These are phyloP conservation scores for Myodes glareolus DNA, from an alignment of 2,113 vertebrate genomes.

Conservation along the genomic window DNA sequence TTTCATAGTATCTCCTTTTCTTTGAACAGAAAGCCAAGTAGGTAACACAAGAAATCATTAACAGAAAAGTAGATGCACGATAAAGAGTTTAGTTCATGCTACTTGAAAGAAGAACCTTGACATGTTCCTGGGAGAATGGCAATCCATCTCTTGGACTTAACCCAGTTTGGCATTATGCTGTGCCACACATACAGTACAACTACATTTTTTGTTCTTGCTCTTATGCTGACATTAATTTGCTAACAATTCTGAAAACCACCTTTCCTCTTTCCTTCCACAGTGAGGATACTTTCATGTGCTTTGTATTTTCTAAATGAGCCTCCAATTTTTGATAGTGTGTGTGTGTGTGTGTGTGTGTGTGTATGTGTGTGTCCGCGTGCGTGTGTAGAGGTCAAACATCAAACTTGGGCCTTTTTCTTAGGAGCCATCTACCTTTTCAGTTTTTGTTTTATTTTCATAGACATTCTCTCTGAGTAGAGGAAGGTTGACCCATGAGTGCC, in stretches of 20 bases:
- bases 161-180: neutral
- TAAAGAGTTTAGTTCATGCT: neutral
- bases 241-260: neutral
- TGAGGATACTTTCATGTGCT: neutral
- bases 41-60: neutral
- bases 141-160: neutral
- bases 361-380: neutral
- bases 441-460: neutral
- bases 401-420: neutral
- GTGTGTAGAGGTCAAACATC: neutral
- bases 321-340: neutral
- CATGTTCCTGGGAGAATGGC: neutral
- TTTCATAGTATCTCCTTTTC: neutral
- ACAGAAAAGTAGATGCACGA: neutral
- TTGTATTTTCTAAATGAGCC: neutral
- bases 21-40: neutral
- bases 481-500: neutral
- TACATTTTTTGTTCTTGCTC: neutral
- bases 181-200: rapidly evolving
- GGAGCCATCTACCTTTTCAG: neutral
- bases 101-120: neutral
- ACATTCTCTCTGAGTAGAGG: neutral
- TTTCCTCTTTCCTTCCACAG: neutral
- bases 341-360: neutral
- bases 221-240: neutral